phyloP scores from a whole-genome alignment of 2,113 vertebrate species.

The Isurus oxyrinchus region DNA sequence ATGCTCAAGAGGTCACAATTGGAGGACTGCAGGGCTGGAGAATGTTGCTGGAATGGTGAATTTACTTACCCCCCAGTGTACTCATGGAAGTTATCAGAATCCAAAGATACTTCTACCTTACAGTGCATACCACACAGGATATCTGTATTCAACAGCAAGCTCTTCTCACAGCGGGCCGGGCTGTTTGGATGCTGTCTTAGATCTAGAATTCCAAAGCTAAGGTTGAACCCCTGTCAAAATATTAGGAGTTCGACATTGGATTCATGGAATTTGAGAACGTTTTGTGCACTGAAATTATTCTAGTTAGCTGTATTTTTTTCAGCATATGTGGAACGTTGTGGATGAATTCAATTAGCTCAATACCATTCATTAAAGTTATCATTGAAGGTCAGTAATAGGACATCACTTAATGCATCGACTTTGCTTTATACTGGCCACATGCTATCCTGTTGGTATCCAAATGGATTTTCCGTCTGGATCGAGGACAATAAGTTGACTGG shows the following conservation, averaged over 20 bases:
- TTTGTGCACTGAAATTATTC: neutral
- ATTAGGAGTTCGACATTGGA: neutral
- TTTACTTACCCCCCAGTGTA: neutral
- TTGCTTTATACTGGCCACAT: neutral
- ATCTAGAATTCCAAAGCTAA: neutral
- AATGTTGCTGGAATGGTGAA: neutral
- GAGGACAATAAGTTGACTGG: neutral
- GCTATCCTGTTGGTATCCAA: neutral
- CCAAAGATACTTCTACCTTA: neutral
- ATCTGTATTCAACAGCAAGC: neutral
- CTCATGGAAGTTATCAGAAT: neutral
- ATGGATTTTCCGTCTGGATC: neutral
- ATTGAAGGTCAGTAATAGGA: neutral
- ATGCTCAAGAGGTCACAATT: neutral
- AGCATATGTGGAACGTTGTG: neutral
- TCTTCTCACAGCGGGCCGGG: neutral
- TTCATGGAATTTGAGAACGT: neutral
- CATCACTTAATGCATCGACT: neutral
- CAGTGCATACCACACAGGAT: neutral
- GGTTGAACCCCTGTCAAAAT: neutral
- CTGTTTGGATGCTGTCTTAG: neutral
- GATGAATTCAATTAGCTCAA: neutral
- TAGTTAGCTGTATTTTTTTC: neutral
- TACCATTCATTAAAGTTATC: neutral
- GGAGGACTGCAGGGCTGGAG: neutral